A percentile compares a stretch with the other conserved stretches of the same genome.
Evolutionary conservation across 53 echinoderm and acorn worm genomes (phyloP).

Genomic region (Glandiceps talaboti): DNA sequence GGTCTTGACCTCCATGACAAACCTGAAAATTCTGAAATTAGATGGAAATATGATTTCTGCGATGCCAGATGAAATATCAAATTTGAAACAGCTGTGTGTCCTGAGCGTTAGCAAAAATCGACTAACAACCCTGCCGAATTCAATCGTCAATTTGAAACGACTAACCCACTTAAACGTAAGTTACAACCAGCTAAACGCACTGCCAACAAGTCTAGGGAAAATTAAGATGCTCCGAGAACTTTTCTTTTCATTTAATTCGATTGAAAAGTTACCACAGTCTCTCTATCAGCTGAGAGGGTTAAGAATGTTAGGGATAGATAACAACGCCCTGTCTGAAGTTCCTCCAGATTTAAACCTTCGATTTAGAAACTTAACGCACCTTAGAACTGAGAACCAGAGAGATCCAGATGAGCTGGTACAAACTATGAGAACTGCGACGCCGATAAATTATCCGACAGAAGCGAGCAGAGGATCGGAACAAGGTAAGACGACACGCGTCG

Average conservation of each 20-base stretch:
- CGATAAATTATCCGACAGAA: too few species aligned
- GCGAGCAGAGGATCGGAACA: too few species aligned
- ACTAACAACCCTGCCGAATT: slow-evolving; percentile 71
- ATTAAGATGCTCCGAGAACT: slow-evolving; percentile 24
- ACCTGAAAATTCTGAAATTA: slow-evolving; percentile 46
- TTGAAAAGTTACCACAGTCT: neutral
- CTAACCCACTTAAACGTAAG: slow-evolving; percentile 49
- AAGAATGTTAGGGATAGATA: neutral
- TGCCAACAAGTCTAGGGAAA: slow-evolving; percentile 47
- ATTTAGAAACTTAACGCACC: neutral
- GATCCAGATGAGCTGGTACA: neutral
- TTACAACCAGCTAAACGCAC: slow-evolving; percentile 42
- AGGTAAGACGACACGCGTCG: too few species aligned
- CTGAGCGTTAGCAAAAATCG: slow-evolving; percentile 54
- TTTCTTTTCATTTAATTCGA: neutral
- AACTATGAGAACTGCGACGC: too few species aligned
- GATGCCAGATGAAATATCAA: neutral
- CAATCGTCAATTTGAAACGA: slow-evolving; percentile 34
- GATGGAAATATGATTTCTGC: neutral
- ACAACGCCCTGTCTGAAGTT: neutral
- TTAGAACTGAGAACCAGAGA: neutral
- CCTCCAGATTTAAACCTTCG: neutral
- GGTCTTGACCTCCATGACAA: slow-evolving; percentile 50
- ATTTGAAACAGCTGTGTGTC: neutral
- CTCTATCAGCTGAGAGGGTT: neutral